Percentiles rank a stretch among this genome's conserved stretches.
phyloP scores from a whole-genome alignment of 2,797 vertebrate genomes.

The Discoglossus pictus region DNA sequence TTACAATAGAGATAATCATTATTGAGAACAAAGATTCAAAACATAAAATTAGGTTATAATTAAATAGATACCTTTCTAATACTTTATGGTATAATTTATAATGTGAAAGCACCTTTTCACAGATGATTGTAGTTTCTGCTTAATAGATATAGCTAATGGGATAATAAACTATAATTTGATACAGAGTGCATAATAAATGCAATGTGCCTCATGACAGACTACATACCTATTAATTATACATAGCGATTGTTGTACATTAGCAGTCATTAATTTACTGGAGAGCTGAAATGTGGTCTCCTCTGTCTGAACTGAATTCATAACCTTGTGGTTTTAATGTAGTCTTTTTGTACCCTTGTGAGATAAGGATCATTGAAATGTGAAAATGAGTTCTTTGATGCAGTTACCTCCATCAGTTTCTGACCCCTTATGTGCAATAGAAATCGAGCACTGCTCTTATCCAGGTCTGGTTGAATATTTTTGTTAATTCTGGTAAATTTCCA shows the following conservation, averaged over 20 bases:
- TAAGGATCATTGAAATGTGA: constrained; percentile 3
- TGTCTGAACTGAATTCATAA: constrained; percentile 11
- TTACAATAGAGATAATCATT: too few relatives aligned
- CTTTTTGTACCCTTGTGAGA: neutral
- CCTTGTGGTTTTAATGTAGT: constrained; percentile 4
- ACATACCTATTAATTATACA: constrained; percentile 35
- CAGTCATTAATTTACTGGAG: constrained; percentile 10
- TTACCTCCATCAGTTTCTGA: too few relatives aligned
- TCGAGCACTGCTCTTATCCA: too few relatives aligned
- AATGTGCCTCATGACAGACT: neutral
- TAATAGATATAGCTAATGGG: constrained; percentile 23
- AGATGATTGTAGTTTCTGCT: constrained; percentile 1
- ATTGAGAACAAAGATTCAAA: too few relatives aligned
- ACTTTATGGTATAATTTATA: neutral
- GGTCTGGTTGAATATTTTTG: too few relatives aligned
- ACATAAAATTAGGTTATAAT: constrained; percentile 24
- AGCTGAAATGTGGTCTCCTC: constrained; percentile 4
- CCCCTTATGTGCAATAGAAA: too few relatives aligned
- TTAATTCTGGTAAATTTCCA: too few relatives aligned
- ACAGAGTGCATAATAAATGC: constrained; percentile 35
- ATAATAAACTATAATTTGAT: constrained; percentile 47
- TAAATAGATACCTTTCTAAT: neutral
- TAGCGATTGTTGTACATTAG: constrained; percentile 34
- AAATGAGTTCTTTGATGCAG: neutral
- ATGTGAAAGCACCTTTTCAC: constrained; percentile 6